Conservation (phyloP, 2,113 vertebrate species). For the Tylochromis polylepis region DNA sequence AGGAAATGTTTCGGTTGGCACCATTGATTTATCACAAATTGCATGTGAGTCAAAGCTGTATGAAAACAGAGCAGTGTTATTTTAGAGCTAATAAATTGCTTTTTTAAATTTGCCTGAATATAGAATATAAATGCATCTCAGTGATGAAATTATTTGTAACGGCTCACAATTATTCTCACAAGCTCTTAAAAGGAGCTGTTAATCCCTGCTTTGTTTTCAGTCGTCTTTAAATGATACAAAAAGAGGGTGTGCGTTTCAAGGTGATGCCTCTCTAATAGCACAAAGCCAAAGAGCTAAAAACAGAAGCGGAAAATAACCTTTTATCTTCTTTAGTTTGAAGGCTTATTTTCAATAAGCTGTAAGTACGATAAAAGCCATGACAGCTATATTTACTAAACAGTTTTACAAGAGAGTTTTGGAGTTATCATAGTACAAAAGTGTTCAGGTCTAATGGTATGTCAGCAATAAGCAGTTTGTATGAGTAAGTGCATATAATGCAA, state of each 20-base stretch:
- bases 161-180: not conserved
- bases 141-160: not conserved
- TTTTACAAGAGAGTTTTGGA: not conserved
- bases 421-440: not conserved
- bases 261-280: not conserved
- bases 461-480: not conserved
- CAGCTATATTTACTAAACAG: not conserved
- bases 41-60: not conserved
- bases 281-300: not conserved
- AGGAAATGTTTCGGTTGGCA: not conserved
- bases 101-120: not conserved
- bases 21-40: conserved; percentile 18
- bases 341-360: not conserved
- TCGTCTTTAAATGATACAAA: not conserved
- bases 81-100: not conserved
- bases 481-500: not conserved
- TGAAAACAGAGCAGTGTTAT: not conserved
- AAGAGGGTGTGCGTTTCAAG: not conserved
- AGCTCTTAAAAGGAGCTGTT: not conserved
- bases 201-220: conserved; percentile 1
- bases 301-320: not conserved
- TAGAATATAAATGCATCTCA: not conserved
- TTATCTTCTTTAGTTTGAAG: not conserved
- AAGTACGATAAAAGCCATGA: not conserved
- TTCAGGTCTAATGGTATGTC: not conserved